These are phyloP conservation scores for Nycteola revayana DNA, from an alignment of 2,888 invertebrate species.

Conservation along the genomic window DNA sequence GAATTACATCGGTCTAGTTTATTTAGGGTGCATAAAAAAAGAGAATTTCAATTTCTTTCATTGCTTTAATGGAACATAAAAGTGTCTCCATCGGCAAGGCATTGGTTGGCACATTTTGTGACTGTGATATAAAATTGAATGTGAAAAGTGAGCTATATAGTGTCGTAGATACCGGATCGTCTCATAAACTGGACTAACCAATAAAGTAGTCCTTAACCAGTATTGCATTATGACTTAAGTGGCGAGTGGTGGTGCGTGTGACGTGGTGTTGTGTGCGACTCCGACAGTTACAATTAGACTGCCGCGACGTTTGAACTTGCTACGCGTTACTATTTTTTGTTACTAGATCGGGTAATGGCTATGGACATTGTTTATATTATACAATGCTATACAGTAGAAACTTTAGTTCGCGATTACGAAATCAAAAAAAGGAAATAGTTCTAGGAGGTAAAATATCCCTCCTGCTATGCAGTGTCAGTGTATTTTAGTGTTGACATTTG, in stretches of 20 bases:
- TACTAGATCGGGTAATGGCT: constrained; percentile 42
- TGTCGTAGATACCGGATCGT: too few species aligned
- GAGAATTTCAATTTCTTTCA: too few species aligned
- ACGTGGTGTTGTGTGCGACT: constrained; percentile 39
- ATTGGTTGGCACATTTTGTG: too few species aligned
- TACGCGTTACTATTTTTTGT: constrained; percentile 33
- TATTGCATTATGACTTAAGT: constrained; percentile 37
- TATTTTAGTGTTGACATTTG: constrained; percentile 14
- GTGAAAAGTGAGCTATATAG: too few species aligned
- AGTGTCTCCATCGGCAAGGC: too few species aligned
- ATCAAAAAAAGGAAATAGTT: constrained; percentile 86
- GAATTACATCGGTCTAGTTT: too few species aligned
- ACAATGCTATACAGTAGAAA: constrained; percentile 67
- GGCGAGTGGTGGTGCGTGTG: constrained; percentile 23
- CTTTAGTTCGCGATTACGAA: constrained; percentile 82
- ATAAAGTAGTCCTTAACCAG: constrained; percentile 35
- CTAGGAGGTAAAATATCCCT: constrained; percentile 83
- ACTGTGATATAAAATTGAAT: too few species aligned
- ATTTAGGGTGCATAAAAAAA: too few species aligned
- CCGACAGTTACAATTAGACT: constrained; percentile 59
- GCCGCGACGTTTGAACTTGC: constrained; percentile 49
- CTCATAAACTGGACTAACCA: constrained; percentile 3
- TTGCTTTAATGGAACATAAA: too few species aligned
- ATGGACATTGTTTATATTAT: constrained; percentile 24
- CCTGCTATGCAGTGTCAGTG: constrained; percentile 19